Base-by-base conservation (phyloP, 2,113 vertebrate genomes). In the Salvelinus fontinalis region DNA sequence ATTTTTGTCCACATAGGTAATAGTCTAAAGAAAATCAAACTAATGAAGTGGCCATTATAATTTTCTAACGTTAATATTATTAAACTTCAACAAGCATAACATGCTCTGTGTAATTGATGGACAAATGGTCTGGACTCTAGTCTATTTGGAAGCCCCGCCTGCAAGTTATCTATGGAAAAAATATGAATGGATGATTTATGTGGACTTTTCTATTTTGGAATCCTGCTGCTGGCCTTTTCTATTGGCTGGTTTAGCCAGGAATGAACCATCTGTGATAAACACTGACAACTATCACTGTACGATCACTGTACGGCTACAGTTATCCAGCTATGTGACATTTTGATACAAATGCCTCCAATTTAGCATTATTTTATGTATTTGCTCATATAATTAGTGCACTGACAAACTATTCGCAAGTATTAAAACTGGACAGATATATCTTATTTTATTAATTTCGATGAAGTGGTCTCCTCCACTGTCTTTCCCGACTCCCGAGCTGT, bases 201-300 rank as follows among this genome's bases (percentile, higher is more conserved):
- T 64, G 78, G 80, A 51, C 34, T 88, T 85, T 76, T 83, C 89
- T 93, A 89, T 93, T 92, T 92, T 82, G 71, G 84, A 85, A 67
- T 34, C 44, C 22, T 60, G 26, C 69, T 44, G 39, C 72, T 65
- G 29, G 24, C 57, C 73, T 22, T 13, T 74, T 26, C 83, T 48
- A 90, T 88, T 88, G 83, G 85, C 74, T 71, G 27, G 62, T 74
- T 70, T 70, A 73, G 31, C 70, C 51, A 48, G 88, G 92, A 87
- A 59, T 68, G 65, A 26, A 90, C 91, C 91, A 94, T 88, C 24
- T 57, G 13, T 54, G 22, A n/a, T 48, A 12, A n/a, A 48, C 68
- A 20, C 16, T 24, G 31, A 34, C 66, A 65, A n/a, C 8, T 49
- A 6, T 27, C 39, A 26, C 26, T 26, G 26, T 26, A 26, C 26